Percentiles rank a stretch among this genome's conserved stretches.
These are phyloP conservation scores for Drosophila trichaetosa DNA, from an alignment of 2,888 invertebrate species.

Conservation along the genomic window DNA sequence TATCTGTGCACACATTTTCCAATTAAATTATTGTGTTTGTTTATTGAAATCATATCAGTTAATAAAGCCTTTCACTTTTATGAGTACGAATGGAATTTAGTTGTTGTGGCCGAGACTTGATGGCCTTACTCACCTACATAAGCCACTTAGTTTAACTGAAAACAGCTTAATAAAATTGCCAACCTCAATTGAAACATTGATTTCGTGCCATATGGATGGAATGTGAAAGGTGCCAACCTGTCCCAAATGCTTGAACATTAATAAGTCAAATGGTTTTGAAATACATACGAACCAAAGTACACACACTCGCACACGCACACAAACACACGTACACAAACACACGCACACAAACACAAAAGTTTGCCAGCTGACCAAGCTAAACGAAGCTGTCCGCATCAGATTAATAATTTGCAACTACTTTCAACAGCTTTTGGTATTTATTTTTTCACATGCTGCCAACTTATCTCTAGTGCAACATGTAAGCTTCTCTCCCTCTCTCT, in stretches of 20 bases:
- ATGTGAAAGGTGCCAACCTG: constrained; percentile 19
- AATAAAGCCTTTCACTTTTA: not conserved
- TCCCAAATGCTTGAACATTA: constrained; percentile 60
- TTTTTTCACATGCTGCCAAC: constrained; percentile 29
- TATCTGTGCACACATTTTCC: not conserved
- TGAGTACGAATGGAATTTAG: not conserved
- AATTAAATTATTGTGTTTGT: not conserved
- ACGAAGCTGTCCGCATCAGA: constrained; percentile 1
- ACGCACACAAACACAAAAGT: constrained; percentile 9
- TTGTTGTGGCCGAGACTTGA: not conserved
- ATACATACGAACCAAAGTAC: constrained; percentile 42
- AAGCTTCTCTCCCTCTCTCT: not conserved
- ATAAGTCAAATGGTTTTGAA: constrained; percentile 60
- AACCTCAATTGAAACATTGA: not conserved
- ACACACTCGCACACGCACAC: constrained; percentile 5
- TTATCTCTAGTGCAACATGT: constrained; percentile 29
- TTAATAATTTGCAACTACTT: constrained; percentile 54
- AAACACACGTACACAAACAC: constrained; percentile 3
- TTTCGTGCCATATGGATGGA: not conserved
- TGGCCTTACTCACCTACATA: not conserved
- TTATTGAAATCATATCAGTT: not conserved
- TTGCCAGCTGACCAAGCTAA: constrained; percentile 11
- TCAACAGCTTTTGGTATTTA: constrained; percentile 40
- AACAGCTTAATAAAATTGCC: not conserved
- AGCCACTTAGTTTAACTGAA: not conserved